Conservation (phyloP, 2,888 invertebrate genomes). For the Spicauda simplicius region DNA sequence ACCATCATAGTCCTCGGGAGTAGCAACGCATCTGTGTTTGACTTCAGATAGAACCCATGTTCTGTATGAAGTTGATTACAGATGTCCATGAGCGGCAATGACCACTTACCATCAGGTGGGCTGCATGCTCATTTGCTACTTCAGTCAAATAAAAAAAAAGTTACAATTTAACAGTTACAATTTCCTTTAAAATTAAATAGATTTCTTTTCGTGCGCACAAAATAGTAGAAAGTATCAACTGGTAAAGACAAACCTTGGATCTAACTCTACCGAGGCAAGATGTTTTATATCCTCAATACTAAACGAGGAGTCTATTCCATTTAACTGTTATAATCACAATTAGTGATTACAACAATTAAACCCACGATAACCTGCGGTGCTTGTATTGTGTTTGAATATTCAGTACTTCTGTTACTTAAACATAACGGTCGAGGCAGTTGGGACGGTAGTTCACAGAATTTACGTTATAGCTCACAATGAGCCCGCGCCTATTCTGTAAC, state of each 20-base stretch:
- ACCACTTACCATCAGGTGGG: too few species aligned
- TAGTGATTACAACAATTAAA: background rate
- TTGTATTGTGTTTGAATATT: constrained; percentile 13
- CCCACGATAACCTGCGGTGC: background rate
- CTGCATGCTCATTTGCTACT: too few species aligned
- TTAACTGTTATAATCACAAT: too few species aligned
- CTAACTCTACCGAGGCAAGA: background rate
- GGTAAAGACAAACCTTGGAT: background rate
- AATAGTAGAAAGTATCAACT: background rate
- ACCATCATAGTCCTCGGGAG: too few species aligned
- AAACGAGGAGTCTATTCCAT: background rate
- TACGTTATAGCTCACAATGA: constrained; percentile 16
- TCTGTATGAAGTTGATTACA: too few species aligned
- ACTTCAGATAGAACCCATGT: too few species aligned
- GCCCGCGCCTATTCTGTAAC: constrained; percentile 11
- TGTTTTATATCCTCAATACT: background rate
- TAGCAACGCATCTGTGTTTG: too few species aligned
- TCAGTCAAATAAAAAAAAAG: too few species aligned
- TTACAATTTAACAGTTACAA: too few species aligned
- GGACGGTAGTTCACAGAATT: constrained; percentile 15
- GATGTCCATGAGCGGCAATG: too few species aligned
- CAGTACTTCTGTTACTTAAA: constrained; percentile 17
- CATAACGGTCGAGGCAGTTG: constrained; percentile 10
- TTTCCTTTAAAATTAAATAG: too few species aligned
- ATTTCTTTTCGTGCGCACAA: too few species aligned